Evolutionary conservation across 2,797 vertebrate genomes (phyloP).

Genomic region (Nothura maculosa): DNA sequence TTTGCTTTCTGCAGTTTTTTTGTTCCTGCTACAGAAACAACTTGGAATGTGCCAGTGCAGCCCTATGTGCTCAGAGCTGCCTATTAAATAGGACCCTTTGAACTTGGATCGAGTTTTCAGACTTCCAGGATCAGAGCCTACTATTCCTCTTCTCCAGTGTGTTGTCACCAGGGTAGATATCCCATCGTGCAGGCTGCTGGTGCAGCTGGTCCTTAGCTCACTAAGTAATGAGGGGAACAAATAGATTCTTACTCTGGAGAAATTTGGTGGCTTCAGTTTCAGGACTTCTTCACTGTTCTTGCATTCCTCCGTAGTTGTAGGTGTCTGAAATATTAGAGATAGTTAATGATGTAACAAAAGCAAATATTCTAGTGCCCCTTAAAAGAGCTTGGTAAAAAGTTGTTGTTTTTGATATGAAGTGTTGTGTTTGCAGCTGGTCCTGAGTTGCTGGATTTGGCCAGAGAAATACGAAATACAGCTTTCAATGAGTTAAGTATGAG

Average conservation of each 20-base stretch:
- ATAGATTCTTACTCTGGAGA: neutral
- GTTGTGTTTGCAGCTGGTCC: neutral
- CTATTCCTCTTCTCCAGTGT: neutral
- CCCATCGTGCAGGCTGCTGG: neutral
- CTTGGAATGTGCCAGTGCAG: neutral
- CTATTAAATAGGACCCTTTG: neutral
- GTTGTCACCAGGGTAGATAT: neutral
- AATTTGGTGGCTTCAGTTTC: neutral
- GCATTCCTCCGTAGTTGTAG: fast-evolving
- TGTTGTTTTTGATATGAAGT: neutral
- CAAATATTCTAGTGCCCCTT: neutral
- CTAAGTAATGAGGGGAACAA: too few species aligned
- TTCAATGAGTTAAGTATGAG: neutral
- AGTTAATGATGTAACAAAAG: neutral
- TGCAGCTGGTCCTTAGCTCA: neutral
- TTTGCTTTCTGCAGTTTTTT: neutral
- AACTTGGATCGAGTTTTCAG: neutral
- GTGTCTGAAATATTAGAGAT: neutral
- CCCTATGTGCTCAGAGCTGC: neutral
- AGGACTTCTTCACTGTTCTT: neutral
- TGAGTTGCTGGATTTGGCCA: neutral
- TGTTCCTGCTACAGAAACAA: neutral
- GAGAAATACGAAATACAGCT: neutral
- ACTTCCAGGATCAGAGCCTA: neutral
- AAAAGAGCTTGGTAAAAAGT: neutral